Evolutionary conservation across 2,797 vertebrate genomes (phyloP).

Genomic region (Mallotus villosus): DNA sequence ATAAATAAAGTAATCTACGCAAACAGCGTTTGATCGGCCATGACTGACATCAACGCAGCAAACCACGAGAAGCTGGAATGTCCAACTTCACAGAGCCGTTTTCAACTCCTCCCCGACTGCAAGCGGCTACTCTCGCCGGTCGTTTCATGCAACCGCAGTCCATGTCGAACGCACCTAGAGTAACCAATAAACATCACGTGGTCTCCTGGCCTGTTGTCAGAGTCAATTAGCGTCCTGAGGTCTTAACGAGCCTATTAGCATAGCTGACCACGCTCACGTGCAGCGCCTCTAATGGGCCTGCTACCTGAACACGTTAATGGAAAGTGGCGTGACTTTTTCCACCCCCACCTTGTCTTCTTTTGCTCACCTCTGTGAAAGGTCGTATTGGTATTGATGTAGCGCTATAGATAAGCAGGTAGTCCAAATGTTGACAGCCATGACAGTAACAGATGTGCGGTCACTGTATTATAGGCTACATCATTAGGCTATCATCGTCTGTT

Average conservation of each 20-base stretch:
- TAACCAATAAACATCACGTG: slow-evolving; percentile 85
- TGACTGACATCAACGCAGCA: too few species aligned
- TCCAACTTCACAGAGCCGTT: too few species aligned
- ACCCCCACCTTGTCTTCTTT: slow-evolving; percentile 27
- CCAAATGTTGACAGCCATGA: slow-evolving; percentile 83
- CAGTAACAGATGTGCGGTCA: slow-evolving; percentile 64
- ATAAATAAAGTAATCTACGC: too few species aligned
- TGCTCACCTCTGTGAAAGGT: slow-evolving; percentile 77
- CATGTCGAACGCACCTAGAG: too few species aligned
- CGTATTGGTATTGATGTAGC: slow-evolving; percentile 90
- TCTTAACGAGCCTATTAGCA: slow-evolving; percentile 94
- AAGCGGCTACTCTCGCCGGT: too few species aligned
- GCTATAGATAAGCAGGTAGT: slow-evolving; percentile 86
- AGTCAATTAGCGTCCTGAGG: slow-evolving; percentile 92
- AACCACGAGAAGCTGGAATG: too few species aligned
- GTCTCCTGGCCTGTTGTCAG: slow-evolving; percentile 82
- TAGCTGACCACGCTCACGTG: slow-evolving; percentile 87
- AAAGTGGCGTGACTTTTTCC: slow-evolving; percentile 87
- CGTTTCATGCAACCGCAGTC: too few species aligned
- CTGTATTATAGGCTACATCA: slow-evolving; percentile 64
- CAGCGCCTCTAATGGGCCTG: slow-evolving; percentile 89
- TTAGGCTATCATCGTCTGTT: too few species aligned
- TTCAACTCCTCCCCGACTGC: too few species aligned
- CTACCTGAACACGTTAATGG: slow-evolving; percentile 92
- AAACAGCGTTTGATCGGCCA: too few species aligned